These are phyloP conservation scores for Monopis laevigella DNA, from an alignment of 2,888 invertebrate genomes.

Conservation along the genomic window DNA sequence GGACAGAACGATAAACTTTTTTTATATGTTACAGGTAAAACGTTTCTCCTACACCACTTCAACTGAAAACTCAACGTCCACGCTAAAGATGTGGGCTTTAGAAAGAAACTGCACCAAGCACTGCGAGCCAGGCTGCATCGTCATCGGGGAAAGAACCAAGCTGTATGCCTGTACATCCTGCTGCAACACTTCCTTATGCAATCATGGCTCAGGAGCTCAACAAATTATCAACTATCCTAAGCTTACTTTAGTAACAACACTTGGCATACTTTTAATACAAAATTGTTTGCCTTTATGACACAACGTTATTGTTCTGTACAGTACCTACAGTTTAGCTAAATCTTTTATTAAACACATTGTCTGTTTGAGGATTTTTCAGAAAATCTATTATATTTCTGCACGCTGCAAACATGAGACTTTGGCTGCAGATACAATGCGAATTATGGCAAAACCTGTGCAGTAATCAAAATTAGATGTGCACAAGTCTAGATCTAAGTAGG, in stretches of 20 bases:
- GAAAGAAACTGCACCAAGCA: slow-evolving; percentile 84
- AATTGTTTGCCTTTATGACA: slow-evolving; percentile 7
- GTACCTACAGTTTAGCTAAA: too few species aligned
- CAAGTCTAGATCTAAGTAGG: too few species aligned
- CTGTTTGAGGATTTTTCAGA: too few species aligned
- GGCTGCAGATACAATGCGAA: too few species aligned
- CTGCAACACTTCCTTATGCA: slow-evolving; percentile 82
- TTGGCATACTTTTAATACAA: not conserved
- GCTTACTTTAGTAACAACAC: not conserved
- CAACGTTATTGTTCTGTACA: too few species aligned
- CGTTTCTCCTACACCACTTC: slow-evolving; percentile 85
- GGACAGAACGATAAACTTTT: too few species aligned
- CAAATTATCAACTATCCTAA: too few species aligned
- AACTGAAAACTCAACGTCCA: slow-evolving; percentile 80
- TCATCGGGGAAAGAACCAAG: slow-evolving; percentile 89
- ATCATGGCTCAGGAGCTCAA: slow-evolving; percentile 70
- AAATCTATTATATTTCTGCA: too few species aligned
- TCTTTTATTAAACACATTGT: too few species aligned
- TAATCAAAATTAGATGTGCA: too few species aligned
- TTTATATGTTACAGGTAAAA: slow-evolving; percentile 72
- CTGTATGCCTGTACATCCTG: slow-evolving; percentile 88
- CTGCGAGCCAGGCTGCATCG: slow-evolving; percentile 88
- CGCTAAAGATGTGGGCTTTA: slow-evolving; percentile 79
- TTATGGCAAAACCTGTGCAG: too few species aligned
- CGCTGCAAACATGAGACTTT: too few species aligned